These are phyloP conservation scores for Adineta ricciae DNA, from an alignment of 2,888 invertebrate species.

Conservation along the genomic window DNA sequence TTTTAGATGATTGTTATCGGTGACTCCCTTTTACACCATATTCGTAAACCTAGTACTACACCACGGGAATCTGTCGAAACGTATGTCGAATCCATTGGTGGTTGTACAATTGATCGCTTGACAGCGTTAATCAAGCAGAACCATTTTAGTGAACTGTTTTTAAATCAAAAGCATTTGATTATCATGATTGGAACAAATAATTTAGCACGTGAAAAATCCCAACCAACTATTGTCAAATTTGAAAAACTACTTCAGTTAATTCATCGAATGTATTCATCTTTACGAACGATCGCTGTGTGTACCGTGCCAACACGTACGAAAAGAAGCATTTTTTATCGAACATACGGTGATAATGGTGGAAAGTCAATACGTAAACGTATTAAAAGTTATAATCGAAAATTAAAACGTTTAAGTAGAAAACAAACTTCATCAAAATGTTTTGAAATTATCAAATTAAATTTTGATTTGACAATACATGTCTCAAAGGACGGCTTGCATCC, in stretches of 20 bases:
- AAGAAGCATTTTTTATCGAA: neutral
- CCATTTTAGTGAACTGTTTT: neutral
- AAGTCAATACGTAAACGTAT: neutral
- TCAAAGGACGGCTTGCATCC: constrained; percentile 11
- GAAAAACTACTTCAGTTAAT: neutral
- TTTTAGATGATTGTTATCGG: neutral
- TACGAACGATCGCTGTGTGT: neutral
- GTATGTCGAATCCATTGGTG: neutral
- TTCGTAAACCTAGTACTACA: neutral
- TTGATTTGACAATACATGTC: neutral
- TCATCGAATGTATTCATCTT: neutral
- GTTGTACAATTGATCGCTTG: constrained; percentile 1
- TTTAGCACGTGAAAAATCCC: constrained; percentile 9
- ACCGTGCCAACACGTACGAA: neutral
- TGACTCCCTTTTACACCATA: neutral
- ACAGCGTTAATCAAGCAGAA: neutral
- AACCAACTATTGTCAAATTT: constrained; percentile 7
- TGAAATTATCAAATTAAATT: neutral
- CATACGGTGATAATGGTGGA: constrained; percentile 18
- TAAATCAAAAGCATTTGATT: neutral
- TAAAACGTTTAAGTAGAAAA: neutral
- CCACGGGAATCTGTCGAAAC: neutral
- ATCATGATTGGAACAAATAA: neutral
- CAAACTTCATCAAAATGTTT: neutral
- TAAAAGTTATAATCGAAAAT: neutral